Evolutionary conservation across 1,140 invertebrate genomes (phyloP), one percentile per base, ranked within the genome.

Genomic region (Zaprionus inermis): DNA sequence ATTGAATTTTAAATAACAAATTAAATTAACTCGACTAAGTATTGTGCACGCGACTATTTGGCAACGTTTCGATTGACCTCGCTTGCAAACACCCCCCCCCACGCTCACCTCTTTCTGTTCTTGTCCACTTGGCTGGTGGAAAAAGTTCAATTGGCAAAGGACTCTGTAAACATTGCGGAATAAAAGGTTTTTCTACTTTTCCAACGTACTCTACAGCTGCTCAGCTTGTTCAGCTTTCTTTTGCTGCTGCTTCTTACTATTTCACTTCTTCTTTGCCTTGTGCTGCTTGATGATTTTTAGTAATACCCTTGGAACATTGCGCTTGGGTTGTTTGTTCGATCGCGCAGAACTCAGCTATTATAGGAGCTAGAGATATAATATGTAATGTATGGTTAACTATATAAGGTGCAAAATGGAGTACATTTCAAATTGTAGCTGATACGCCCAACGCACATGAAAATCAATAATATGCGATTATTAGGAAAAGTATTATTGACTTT

Each of bases 121-220:
- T 44, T 34, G 55, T 49, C 56, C 59, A 56, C 51, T 72, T 73
- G 68, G 72, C 63, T 76, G 68, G 65, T 63, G 63, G 54, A 78
- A 86, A 89, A 89, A 89, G 84, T 90, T 89, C 84, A 84, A 89
- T 89, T 89, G 84, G 84, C 84, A 89, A 68, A 83, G 81, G 88
- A 90, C 80, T 91, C 72, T 81, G 88, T 81, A 91, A 91, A 91
- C 89, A 91, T 72, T 76, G 89, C 71, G 89, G 89, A 82, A 91
- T 91, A 91, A 91, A 91, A 91, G 89, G 89, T 91, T 91, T 91
- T 91, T 91, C 89, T 91, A 89, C 89, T 91, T 91, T 89, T 79
- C 72, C 74, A 83, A 75, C 76, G 76, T 66, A 58, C 44, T 36
- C 44, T 57, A 38, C 16, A 7, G 51, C 14, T 24, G 32, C 30